These are phyloP conservation scores for Sialia sialis DNA, from an alignment of 2,113 vertebrate species.

Conservation along the genomic window DNA sequence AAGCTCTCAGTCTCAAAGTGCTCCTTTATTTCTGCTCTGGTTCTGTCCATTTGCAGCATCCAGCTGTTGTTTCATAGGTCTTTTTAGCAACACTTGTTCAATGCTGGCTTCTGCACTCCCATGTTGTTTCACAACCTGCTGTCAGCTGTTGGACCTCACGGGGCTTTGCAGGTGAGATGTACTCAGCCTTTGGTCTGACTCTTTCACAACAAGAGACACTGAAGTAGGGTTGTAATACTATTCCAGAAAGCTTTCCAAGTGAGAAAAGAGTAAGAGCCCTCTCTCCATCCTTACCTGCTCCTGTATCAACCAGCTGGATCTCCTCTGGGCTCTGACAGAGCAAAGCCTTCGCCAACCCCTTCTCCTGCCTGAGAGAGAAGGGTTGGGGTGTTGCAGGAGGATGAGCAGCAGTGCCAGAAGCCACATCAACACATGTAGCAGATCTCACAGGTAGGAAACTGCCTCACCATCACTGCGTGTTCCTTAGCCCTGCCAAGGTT, in stretches of 20 bases:
- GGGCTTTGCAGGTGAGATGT: background rate
- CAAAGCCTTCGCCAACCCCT: background rate
- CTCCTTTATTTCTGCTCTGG: background rate
- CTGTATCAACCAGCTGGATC: background rate
- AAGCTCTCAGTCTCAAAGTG: background rate
- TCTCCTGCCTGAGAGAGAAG: background rate
- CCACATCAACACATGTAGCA: no score
- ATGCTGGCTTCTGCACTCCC: background rate
- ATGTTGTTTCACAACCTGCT: background rate
- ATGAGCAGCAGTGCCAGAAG: background rate
- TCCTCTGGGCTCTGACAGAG: background rate
- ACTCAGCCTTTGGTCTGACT: background rate
- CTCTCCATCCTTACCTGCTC: background rate
- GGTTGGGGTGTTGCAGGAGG: background rate
- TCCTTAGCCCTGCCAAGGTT: background rate
- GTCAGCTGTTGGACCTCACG: rapidly evolving
- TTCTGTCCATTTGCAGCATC: background rate
- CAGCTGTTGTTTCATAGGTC: background rate
- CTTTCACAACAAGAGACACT: rapidly evolving
- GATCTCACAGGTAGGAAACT: background rate
- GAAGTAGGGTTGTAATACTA: background rate
- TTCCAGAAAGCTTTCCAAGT: background rate
- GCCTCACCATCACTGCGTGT: background rate
- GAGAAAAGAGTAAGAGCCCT: background rate
- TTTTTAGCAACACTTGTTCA: background rate